Conservation (phyloP, 2,888 invertebrate species). For the Bombylius major region DNA sequence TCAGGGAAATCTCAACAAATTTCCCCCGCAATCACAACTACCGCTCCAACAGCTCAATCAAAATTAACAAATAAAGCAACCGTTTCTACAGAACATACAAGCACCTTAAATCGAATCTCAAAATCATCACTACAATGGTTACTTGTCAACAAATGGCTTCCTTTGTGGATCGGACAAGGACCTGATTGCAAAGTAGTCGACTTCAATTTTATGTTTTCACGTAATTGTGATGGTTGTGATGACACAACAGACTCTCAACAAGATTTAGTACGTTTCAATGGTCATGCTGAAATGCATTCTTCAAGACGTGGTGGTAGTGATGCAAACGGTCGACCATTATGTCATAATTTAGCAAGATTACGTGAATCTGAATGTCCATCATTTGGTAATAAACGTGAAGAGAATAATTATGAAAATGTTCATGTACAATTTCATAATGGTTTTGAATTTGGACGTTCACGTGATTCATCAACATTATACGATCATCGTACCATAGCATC, state of each 20-base stretch:
- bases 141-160: conserved; percentile 52
- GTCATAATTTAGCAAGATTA: conserved; percentile 29
- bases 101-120: conserved; percentile 40
- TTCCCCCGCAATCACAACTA: conserved; percentile 6
- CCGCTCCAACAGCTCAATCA: conserved; percentile 23
- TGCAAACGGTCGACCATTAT: conserved; percentile 24
- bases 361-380: conserved; percentile 21
- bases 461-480: conserved; percentile 22
- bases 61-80: conserved; percentile 10
- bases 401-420: conserved; percentile 35
- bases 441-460: conserved; percentile 33
- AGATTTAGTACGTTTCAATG: conserved; percentile 33
- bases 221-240: conserved; percentile 35
- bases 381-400: conserved; percentile 18
- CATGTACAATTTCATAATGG: conserved; percentile 37
- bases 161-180: conserved; percentile 47
- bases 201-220: conserved; percentile 39
- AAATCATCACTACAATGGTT: conserved; percentile 53
- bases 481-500: conserved; percentile 8
- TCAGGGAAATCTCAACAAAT: conserved; percentile 1
- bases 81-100: conserved; percentile 21
- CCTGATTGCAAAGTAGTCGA: conserved; percentile 41
- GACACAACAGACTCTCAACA: conserved; percentile 22
- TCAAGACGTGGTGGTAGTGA: conserved; percentile 19
- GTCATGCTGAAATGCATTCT: conserved; percentile 24